Base-by-base conservation (phyloP, 2,113 vertebrate genomes). In the Mugil cephalus region DNA sequence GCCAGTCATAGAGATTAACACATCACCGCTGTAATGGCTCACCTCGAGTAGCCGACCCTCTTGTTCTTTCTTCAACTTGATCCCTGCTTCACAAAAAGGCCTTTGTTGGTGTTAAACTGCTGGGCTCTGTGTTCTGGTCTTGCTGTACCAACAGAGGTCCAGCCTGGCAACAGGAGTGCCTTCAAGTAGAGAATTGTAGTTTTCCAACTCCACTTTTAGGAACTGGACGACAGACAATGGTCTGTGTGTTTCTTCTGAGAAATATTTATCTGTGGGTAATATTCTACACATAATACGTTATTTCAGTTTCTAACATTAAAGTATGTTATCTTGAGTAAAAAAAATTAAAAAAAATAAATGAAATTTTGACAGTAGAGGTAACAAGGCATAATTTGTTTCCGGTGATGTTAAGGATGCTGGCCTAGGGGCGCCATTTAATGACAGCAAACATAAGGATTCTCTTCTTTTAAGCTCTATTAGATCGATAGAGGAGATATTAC, bases 21-120 rank as follows among this genome's bases (percentile, higher is more conserved):
- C 87, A 84, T 84, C 61, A 69, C 76, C 62, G 70, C 86, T 84
- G 90, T 93, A 91, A 93, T 90, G 77, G 85, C 83, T 90, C 83
- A 85, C 84, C 91, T 90, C 52, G 48, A 87, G 87, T 73, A 80
- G 64, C 62, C 65, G 69, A 79, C 84, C 85, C 34, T 36, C 76
- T 83, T 84, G 88, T 89, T 83, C 80, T 63, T 59, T 80, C 55
- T 72, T 68, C 63, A 84, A 77, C 74, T 63, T 43, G 79, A 85
- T 82, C 80, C 79, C 52, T 12, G 66, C 68, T 64, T 60, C 71
- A 88, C 83, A 89, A 76, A 80, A 87, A 70, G 62, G 73, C 46
- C 77, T 90, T 90, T 91, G 88, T 91, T 59, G 58, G 43, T 17
- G 63, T 78, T 75, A 83, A 91, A 85, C 70, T 73, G 79, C 80